These are phyloP conservation scores for Serripes groenlandicus DNA, from an alignment of 2,888 invertebrate species.

Conservation along the genomic window DNA sequence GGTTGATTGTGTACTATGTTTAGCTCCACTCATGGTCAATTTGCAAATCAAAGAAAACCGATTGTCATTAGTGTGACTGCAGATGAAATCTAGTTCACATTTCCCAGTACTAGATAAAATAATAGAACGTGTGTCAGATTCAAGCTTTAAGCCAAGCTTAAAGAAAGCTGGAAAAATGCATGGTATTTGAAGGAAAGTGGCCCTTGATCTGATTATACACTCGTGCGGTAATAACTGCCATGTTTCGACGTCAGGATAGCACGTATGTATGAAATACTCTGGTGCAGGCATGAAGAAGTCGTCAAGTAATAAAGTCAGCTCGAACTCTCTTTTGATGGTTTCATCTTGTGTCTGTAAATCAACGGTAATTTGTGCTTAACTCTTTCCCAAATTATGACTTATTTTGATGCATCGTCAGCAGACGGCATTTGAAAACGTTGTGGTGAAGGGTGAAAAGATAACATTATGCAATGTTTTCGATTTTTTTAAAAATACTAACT, in stretches of 20 bases:
- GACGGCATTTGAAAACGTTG: too few relatives aligned
- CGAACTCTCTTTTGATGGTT: neutral
- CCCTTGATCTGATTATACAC: constrained; percentile 27
- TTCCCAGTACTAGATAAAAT: neutral
- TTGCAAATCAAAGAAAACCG: neutral
- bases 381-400: neutral
- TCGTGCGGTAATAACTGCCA: constrained; percentile 51
- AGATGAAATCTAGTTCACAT: neutral
- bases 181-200: constrained; percentile 50
- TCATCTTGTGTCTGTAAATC: neutral
- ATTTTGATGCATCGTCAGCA: too few relatives aligned
- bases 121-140: constrained; percentile 25
- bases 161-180: constrained; percentile 58
- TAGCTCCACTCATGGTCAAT: neutral
- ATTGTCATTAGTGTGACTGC: neutral
- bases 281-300: constrained; percentile 64
- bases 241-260: constrained; percentile 44
- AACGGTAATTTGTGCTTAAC: neutral
- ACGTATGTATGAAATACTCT: constrained; percentile 42
- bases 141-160: constrained; percentile 45
- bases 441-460: too few relatives aligned
- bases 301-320: constrained; percentile 34
- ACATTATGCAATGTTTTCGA: too few relatives aligned
- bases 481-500: too few relatives aligned
- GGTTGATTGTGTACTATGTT: neutral